Conservation (phyloP, 1,140 invertebrate genomes). For the Daktulosphaira vitifoliae region DNA sequence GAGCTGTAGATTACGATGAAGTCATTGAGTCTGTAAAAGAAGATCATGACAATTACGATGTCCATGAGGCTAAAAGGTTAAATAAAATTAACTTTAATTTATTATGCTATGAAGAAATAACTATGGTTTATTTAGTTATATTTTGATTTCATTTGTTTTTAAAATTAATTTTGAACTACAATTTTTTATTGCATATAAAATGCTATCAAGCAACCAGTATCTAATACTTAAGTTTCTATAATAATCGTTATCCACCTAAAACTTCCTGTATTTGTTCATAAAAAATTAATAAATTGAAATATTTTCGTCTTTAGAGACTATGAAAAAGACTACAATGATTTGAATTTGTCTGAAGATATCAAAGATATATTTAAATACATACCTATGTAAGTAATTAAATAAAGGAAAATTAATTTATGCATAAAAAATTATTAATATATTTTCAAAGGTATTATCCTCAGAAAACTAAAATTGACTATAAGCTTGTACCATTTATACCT, state of each 20-base stretch:
- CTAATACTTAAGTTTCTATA: too few species aligned
- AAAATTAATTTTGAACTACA: too few species aligned
- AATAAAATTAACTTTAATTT: too few species aligned
- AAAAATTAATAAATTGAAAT: too few species aligned
- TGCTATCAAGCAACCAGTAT: too few species aligned
- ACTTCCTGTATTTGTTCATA: too few species aligned
- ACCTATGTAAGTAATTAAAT: slow-evolving; percentile 56
- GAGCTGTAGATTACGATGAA: slow-evolving; percentile 2
- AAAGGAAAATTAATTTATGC: too few species aligned
- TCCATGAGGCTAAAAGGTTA: slow-evolving; percentile 22
- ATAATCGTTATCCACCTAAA: too few species aligned
- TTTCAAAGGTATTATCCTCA: slow-evolving; percentile 77
- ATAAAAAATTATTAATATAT: not conserved
- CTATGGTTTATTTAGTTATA: too few species aligned
- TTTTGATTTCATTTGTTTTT: too few species aligned
- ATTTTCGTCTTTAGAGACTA: slow-evolving; percentile 2
- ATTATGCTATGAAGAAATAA: too few species aligned
- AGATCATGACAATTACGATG: slow-evolving; percentile 17
- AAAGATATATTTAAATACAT: slow-evolving; percentile 92
- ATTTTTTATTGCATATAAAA: too few species aligned
- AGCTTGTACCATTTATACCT: slow-evolving; percentile 88
- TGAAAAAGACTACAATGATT: slow-evolving; percentile 65
- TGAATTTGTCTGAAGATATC: slow-evolving; percentile 73
- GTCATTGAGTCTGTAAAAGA: not conserved
- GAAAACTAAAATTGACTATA: slow-evolving; percentile 79